Evolutionary conservation across 2,113 vertebrate species (phyloP), one percentile per base, ranked within the genome.

Genomic region (Micromys minutus): DNA sequence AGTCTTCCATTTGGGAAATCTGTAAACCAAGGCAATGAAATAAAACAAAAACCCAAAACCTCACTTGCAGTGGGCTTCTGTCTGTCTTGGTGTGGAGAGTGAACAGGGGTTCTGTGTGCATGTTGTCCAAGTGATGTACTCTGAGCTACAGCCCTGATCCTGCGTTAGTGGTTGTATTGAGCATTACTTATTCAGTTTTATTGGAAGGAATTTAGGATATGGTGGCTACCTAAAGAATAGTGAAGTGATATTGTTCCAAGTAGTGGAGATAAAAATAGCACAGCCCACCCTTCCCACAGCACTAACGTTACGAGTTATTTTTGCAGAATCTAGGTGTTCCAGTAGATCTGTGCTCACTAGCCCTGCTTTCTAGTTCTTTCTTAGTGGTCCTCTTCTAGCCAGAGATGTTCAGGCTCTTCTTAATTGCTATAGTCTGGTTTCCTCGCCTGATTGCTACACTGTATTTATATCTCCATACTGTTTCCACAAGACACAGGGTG

Each of bases 121-220:
- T 11, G 22, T 36, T 61, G 16, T 10, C 16, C 36, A 59, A 75
- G 47, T 7, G 1, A 1, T 36, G n/a, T 45, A 45, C 55, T n/a
- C 19, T 63, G 39, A 75, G 29, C 29, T 76, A 76, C 19, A n/a
- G 21, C 31, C 13, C 74, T 65, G n/a, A 24, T 36, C 42, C 47
- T 77, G 11, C 19, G 11, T 9, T 19, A 86, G 2, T 74, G 81
- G 39, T 90, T 96, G n/a, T 92, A 55, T 47, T 88, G 67, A 75
- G 77, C 13, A 31, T 19, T 90, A 67, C 81, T 87, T 88, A 87
- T 39, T 91, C n/a, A 93, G 55, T 59, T 91, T 89, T 75, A 59
- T 72, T 29, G 87, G 55, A 50, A 79, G 39, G 84, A 85, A 94
- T 65, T 42, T 94, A 83, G 55, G 9, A 9, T 42, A 19, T 50